phyloP scores from a whole-genome alignment of 2,113 vertebrate species.

The Chascanopsetta lugubris region DNA sequence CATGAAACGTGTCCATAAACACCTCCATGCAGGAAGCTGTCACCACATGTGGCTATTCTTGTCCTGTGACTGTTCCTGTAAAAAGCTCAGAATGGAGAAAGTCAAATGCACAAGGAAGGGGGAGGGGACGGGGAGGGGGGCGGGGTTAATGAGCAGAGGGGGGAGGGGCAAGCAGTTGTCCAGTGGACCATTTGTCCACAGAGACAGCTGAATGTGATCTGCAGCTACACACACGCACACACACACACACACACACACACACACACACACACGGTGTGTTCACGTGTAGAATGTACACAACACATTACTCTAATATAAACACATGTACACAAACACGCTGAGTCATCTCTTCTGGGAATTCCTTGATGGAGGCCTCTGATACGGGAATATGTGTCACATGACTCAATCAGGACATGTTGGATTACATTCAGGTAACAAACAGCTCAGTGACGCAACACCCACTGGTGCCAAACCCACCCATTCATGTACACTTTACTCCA shows the following conservation, averaged over 20 bases:
- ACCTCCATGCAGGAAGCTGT: constrained; percentile 43
- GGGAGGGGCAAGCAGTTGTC: constrained; percentile 72
- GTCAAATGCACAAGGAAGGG: constrained; percentile 43
- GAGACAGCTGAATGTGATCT: constrained; percentile 76
- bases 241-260: neutral
- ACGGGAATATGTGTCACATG: constrained; percentile 24
- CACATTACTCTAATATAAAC: constrained; percentile 15
- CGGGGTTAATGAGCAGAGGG: neutral
- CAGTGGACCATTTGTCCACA: constrained; percentile 77
- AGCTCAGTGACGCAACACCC: constrained; percentile 3
- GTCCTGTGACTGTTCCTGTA: constrained; percentile 13
- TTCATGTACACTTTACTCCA: too few relatives aligned
- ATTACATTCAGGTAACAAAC: constrained; percentile 52
- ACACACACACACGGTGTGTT: too few relatives aligned
- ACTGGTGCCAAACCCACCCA: too few relatives aligned
- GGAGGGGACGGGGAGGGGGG: neutral
- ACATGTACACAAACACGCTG: neutral
- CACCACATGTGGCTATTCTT: constrained; percentile 1
- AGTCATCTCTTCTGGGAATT: constrained; percentile 23
- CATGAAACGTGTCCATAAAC: constrained; percentile 43
- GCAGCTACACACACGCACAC: constrained; percentile 20
- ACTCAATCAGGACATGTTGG: constrained; percentile 29
- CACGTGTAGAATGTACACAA: too few relatives aligned
- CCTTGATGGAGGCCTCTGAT: constrained; percentile 20
- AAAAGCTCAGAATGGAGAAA: constrained; percentile 42